Evolutionary conservation across 2,888 invertebrate genomes (phyloP), one percentile per base, ranked within the genome.

Genomic region (Therioaphis trifolii): DNA sequence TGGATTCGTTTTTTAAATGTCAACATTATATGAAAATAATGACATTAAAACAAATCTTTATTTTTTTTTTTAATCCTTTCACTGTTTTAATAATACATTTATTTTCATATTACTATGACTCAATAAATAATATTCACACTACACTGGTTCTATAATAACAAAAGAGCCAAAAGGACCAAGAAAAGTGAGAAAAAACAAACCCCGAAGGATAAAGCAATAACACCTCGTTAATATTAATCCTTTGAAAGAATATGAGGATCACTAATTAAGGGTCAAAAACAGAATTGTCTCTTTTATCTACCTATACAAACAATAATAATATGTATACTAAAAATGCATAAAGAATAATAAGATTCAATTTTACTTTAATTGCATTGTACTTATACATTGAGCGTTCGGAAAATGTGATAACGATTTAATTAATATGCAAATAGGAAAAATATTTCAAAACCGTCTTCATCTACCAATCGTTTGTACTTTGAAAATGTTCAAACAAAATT

Each of bases 221-320:
- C 43, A 46, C 66, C 27, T 74, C 55, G 75, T 84, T 76, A 74
- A 75, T 84, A 40, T 68, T 66, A 66, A 75, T 84, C 66, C n/a
- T 27, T n/a, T 63, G 43, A 46, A 63, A 76, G 46, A 27, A 14
- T 49, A 63, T 43, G 61, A 66, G 7, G 46, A 29, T 29, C 52
- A 18, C 77, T 66, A 78, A 66, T 78, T 66, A 78, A 66, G 66
- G 66, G 35, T 68, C 49, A 21, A 66, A 21, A n/a, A 35, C 35
- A 35, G 5, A 4, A 49, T 35, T 66, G 21, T 78, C 29, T 66
- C 15, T 66, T 68, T 68, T 78, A 66, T 52, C 66, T 43, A 63
- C n/a, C n/a, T 29, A 18, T 43, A 61, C 29, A 76, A 27, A 76
- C 2, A 76, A 76, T 75, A 5, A 14, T 27, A 46, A n/a, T 63